Conservation (phyloP, 1,140 invertebrate species). For the Lordiphosa collinella region DNA sequence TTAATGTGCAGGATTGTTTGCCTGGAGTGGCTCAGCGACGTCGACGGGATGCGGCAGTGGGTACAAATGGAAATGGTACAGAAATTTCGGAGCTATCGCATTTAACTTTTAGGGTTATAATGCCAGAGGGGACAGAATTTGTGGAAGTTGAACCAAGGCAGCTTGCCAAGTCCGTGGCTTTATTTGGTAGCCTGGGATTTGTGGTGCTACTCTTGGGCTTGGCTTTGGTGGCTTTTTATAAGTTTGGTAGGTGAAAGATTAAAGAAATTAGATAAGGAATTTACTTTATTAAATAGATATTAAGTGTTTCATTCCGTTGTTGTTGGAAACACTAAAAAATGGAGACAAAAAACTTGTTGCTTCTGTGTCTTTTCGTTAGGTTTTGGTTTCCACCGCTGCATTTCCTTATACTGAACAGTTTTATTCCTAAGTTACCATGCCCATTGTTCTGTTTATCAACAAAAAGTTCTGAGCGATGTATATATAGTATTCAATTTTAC, state of each 20-base stretch:
- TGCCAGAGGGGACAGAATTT: slow-evolving; percentile 18
- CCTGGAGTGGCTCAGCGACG: slow-evolving; percentile 31
- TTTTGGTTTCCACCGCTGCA: no score
- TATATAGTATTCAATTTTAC: no score
- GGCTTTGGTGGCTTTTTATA: slow-evolving; percentile 47
- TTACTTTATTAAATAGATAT: background rate
- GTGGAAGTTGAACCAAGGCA: background rate
- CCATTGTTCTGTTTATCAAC: no score
- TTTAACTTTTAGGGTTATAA: slow-evolving; percentile 58
- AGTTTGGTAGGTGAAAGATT: slow-evolving; percentile 37
- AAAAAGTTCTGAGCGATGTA: no score
- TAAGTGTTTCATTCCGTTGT: background rate
- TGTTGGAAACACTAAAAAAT: background rate
- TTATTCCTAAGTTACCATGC: no score
- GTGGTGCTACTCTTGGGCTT: slow-evolving; percentile 46
- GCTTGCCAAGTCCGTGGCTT: slow-evolving; percentile 31
- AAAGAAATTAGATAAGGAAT: background rate
- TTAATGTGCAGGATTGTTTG: slow-evolving; percentile 52
- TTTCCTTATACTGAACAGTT: no score
- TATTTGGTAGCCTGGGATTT: slow-evolving; percentile 56
- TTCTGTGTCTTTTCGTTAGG: no score
- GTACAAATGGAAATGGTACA: slow-evolving; percentile 19
- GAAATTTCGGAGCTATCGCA: slow-evolving; percentile 62
- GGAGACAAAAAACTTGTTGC: no score
- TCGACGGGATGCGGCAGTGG: slow-evolving; percentile 31